These are phyloP conservation scores for Neoitamus cyanurus DNA, from an alignment of 2,888 invertebrate species.

Conservation along the genomic window DNA sequence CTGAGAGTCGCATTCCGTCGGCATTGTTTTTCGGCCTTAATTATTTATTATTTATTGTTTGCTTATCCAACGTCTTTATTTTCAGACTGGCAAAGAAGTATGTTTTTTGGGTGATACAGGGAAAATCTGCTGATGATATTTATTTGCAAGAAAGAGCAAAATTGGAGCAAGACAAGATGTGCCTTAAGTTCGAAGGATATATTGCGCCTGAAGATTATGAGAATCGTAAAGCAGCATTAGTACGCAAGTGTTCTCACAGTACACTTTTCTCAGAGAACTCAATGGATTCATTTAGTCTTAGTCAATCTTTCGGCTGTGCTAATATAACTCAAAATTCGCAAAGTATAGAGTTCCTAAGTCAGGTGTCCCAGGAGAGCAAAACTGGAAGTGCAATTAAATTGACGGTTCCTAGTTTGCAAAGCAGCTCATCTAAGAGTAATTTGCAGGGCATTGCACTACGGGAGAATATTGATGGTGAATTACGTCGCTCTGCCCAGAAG, in stretches of 20 bases:
- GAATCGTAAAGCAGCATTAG: constrained; percentile 56
- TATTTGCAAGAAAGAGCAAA: constrained; percentile 61
- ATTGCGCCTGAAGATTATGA: constrained; percentile 64
- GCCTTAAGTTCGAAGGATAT: constrained; percentile 59
- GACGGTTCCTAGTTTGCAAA: constrained; percentile 58
- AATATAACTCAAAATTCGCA: constrained; percentile 14
- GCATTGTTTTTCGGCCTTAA: no score
- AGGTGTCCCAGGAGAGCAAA: constrained; percentile 4
- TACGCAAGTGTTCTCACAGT: neutral
- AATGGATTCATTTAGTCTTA: constrained; percentile 58
- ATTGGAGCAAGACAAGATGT: constrained; percentile 58
- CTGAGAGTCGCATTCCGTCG: no score
- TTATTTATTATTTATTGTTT: no score
- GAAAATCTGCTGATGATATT: constrained; percentile 74
- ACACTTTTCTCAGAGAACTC: constrained; percentile 60
- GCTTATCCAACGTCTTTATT: no score
- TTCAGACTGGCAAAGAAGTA: constrained; percentile 74
- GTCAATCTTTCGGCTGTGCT: constrained; percentile 55
- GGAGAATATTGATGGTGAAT: constrained; percentile 63
- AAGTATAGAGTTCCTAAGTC: constrained; percentile 22
- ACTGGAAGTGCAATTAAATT: constrained; percentile 36
- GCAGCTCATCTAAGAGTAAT: constrained; percentile 65
- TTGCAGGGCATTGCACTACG: constrained; percentile 60
- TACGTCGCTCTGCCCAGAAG: constrained; percentile 62
- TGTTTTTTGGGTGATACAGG: constrained; percentile 74